A percentile compares a stretch with the other conserved stretches of the same genome.
These are phyloP conservation scores for Micronisus gabar DNA, from an alignment of 2,113 vertebrate species.

Conservation along the genomic window DNA sequence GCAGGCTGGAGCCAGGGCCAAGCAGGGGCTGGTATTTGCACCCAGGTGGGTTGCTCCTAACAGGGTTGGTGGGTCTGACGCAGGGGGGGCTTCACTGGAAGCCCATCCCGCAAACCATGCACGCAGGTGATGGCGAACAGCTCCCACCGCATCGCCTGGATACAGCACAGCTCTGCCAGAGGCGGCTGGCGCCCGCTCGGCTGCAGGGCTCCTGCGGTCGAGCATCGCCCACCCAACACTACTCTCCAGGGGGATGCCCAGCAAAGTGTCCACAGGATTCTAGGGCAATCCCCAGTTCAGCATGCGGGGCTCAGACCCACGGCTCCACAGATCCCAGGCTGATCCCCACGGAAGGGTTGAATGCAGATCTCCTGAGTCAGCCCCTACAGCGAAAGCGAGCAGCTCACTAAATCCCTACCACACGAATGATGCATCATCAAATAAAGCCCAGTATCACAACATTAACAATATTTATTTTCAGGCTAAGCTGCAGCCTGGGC, in stretches of 20 bases:
- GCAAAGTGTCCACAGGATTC: background rate
- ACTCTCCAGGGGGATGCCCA: background rate
- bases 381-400: background rate
- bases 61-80: fast-evolving
- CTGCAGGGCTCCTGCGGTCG: background rate
- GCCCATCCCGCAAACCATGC: background rate
- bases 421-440: slow-evolving; percentile 18
- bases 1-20: background rate
- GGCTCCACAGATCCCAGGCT: fast-evolving
- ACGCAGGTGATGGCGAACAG: background rate
- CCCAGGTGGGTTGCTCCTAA: fast-evolving
- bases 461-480: slow-evolving; percentile 62
- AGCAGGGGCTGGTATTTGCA: fast-evolving
- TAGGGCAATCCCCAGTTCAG: background rate
- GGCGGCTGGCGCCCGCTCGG: background rate
- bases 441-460: slow-evolving; percentile 39
- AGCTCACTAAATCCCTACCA: background rate
- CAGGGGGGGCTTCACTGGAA: background rate
- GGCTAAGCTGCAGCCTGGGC: slow-evolving; percentile 46
- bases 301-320: background rate
- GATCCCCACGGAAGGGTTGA: background rate
- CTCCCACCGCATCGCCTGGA: background rate
- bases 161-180: background rate
- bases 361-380: background rate
- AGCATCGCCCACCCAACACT: background rate